phyloP scores from a whole-genome alignment of 1,140 invertebrate genomes.

The Chelonus insularis region DNA sequence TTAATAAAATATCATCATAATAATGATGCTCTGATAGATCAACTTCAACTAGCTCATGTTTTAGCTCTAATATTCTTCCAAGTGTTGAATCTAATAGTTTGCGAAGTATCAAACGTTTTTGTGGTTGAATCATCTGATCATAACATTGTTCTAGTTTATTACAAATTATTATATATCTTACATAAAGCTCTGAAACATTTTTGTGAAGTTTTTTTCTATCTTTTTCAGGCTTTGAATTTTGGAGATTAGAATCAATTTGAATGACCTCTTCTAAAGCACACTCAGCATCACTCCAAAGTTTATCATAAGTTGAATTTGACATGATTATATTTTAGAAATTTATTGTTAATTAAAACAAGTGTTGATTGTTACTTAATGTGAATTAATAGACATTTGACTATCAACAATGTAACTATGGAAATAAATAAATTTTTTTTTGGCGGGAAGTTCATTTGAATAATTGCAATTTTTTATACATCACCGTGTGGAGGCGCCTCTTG shows the following conservation, averaged over 20 bases:
- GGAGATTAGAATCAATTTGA: constrained; percentile 66
- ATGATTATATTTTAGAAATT: constrained; percentile 52
- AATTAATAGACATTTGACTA: too few relatives aligned
- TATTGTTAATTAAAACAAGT: too few relatives aligned
- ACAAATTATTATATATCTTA: constrained; percentile 78
- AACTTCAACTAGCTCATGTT: constrained; percentile 84
- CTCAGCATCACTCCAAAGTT: constrained; percentile 68
- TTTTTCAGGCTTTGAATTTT: constrained; percentile 65
- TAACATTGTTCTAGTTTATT: constrained; percentile 80
- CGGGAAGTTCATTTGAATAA: too few relatives aligned
- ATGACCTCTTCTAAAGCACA: constrained; percentile 66
- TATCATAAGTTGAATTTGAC: constrained; percentile 74
- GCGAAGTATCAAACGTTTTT: constrained; percentile 81
- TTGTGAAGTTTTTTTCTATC: constrained; percentile 65
- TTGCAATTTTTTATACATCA: too few relatives aligned
- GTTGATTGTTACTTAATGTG: too few relatives aligned
- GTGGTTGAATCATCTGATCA: constrained; percentile 90
- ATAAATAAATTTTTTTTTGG: too few relatives aligned
- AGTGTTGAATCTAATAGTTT: constrained; percentile 79
- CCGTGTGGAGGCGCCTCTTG: too few relatives aligned
- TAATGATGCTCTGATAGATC: constrained; percentile 85
- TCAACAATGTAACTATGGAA: too few relatives aligned
- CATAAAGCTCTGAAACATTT: constrained; percentile 67
- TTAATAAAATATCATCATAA: constrained; percentile 74
- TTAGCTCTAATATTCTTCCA: constrained; percentile 77